These are phyloP conservation scores for Aspiorhynchus laticeps DNA, from an alignment of 2,113 vertebrate species.

Conservation along the genomic window DNA sequence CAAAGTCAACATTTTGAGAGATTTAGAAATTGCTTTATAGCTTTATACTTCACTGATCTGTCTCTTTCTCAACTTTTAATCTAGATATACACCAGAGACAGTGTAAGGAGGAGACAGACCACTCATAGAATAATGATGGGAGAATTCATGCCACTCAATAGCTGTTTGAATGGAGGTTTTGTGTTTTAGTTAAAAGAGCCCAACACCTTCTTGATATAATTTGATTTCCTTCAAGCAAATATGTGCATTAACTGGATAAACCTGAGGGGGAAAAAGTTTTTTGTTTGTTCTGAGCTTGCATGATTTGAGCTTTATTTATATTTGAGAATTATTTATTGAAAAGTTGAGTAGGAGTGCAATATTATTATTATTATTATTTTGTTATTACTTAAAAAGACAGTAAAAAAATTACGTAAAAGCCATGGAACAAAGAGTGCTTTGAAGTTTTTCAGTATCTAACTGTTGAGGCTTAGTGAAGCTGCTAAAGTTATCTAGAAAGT, in stretches of 20 bases:
- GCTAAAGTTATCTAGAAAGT: not conserved
- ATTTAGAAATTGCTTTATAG: constrained; percentile 2
- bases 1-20: not conserved
- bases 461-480: not conserved
- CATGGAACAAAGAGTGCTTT: not conserved
- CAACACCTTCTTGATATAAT: not conserved
- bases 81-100: not conserved
- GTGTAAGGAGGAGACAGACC: not conserved
- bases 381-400: not conserved
- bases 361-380: not conserved
- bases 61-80: constrained; percentile 1
- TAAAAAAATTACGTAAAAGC: not conserved
- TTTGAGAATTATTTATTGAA: not conserved
- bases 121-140: not conserved
- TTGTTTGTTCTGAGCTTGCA: not conserved
- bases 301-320: no score
- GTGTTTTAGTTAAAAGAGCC: not conserved
- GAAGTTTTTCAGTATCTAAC: not conserved
- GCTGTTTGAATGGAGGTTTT: not conserved
- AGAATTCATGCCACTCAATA: not conserved
- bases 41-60: not conserved
- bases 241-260: not conserved
- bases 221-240: not conserved
- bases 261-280: not conserved
- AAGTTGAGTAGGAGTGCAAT: not conserved